Conservation (phyloP, 2,797 vertebrate species). For the Hephaestus fuliginosus region DNA sequence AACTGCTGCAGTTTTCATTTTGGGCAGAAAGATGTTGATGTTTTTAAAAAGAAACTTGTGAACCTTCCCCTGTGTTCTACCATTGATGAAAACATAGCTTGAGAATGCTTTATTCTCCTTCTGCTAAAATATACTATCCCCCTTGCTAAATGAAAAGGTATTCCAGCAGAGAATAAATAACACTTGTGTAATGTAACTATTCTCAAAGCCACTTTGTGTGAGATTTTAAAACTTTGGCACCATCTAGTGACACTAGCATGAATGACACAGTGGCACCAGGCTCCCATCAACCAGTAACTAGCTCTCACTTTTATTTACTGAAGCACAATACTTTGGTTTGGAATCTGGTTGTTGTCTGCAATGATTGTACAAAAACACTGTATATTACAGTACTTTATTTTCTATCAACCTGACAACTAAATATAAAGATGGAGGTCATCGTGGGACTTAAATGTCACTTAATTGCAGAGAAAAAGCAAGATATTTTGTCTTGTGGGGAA, state of each 20-base stretch:
- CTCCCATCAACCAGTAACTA: not conserved
- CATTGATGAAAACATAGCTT: not conserved
- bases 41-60: not conserved
- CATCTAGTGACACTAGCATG: not conserved
- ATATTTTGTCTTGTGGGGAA: not conserved
- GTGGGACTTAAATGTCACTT: not conserved
- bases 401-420: not conserved
- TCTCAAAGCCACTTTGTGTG: not conserved
- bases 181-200: not conserved
- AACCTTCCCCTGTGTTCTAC: not conserved
- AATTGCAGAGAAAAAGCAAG: not conserved
- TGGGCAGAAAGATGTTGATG: too few species aligned
- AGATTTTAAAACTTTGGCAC: not conserved
- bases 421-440: not conserved
- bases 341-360: not conserved
- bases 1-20: not conserved
- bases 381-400: not conserved
- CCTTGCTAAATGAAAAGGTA: too few species aligned
- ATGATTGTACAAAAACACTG: not conserved
- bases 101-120: not conserved
- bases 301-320: not conserved
- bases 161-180: not conserved
- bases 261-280: not conserved
- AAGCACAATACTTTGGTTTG: not conserved
- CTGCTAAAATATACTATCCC: too few species aligned